Conservation (phyloP, 1,140 invertebrate species). For the Batillaria attramentaria region DNA sequence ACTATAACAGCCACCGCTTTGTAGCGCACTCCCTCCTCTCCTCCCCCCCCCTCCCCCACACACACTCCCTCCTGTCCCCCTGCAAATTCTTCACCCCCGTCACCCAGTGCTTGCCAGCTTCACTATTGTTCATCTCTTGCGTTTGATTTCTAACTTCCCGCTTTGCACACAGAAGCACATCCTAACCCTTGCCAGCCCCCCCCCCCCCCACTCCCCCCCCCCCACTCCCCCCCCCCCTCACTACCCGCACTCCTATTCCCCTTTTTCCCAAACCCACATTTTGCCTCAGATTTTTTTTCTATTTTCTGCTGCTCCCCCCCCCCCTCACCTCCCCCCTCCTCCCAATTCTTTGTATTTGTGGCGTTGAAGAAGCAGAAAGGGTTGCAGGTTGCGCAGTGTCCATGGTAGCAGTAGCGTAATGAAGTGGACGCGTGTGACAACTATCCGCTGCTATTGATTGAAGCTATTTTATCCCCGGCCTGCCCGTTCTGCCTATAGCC, state of each 20-base stretch:
- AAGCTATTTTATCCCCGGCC: too few relatives aligned
- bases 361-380: too few relatives aligned
- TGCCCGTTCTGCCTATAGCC: too few relatives aligned
- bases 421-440: too few relatives aligned
- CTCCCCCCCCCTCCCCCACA: neutral
- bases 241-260: too few relatives aligned
- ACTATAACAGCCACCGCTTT: neutral
- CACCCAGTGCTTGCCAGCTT: neutral
- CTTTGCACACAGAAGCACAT: neutral
- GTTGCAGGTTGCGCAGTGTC: too few relatives aligned
- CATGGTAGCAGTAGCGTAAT: too few relatives aligned
- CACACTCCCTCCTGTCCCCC: neutral
- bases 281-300: neutral
- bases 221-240: too few relatives aligned
- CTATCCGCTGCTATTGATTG: too few relatives aligned
- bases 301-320: neutral
- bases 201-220: too few relatives aligned
- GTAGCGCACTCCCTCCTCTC: slow-evolving; percentile 1
- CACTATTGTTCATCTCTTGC: neutral
- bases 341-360: neutral
- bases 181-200: too few relatives aligned
- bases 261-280: neutral
- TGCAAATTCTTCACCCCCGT: neutral
- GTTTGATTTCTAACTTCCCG: neutral
- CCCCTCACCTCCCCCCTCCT: neutral